Evolutionary conservation across 2,113 vertebrate species (phyloP), one percentile per base, ranked within the genome.

Genomic region (Hydrolagus affinis): DNA sequence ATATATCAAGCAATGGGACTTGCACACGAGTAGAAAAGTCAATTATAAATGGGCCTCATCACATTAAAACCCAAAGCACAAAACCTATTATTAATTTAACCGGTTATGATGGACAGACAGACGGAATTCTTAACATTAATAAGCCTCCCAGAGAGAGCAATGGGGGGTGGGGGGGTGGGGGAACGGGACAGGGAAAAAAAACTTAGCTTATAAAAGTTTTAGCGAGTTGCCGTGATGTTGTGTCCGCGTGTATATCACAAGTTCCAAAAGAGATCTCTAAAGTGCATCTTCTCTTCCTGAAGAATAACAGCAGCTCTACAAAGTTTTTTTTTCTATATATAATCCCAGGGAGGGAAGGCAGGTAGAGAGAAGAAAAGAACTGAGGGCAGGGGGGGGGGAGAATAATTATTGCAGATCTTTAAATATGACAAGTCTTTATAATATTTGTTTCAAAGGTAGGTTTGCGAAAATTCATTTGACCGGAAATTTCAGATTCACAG

Each of bases 211-310:
- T 44, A 44, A 68, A 28, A 80, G n/a, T n/a, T n/a, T n/a, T n/a
- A 78, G 15, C 59, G 15, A 19, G 23, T 80, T 80, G 77, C 77
- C 19, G 23, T 80, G 77, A 64, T 64, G 59, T 8, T 62, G 77
- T 64, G 59, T 8, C 25, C 59, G 64, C 76, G 64, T 28, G 77
- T 14, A 17, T 80, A 28, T 80, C 60, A 80, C 23, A 80, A 4
- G 44, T 9, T 6, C 15, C 25, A 64, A 62, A 86, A 88, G 87
- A 86, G 76, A 86, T 86, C 88, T 88, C 86, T 94, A 94, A 94
- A 94, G 93, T 94, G 93, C 92, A 68, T 90, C 85, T 87, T 90
- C 87, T 89, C 86, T 73, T 86, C 90, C 89, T 85, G 70, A 88
- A 87, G 86, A 88, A 70, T 88, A 93, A 92, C 91, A 93, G 92